Percentiles rank a stretch among this genome's conserved stretches.
Evolutionary conservation across 1,140 invertebrate species (phyloP).

Genomic region (Antheraea mylitta): DNA sequence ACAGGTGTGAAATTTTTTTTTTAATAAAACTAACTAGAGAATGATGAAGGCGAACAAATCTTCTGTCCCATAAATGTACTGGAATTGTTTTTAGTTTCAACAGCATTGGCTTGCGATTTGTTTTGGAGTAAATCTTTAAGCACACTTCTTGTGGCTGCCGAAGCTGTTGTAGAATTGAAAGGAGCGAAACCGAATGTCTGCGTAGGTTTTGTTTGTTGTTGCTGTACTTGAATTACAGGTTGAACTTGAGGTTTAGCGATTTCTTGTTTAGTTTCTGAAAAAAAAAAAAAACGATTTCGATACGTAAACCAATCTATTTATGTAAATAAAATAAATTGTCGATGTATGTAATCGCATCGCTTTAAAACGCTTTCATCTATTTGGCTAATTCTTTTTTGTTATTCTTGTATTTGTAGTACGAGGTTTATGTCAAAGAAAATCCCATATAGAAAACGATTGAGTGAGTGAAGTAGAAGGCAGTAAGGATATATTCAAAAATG

Average conservation of each 20-base stretch:
- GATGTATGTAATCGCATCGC: too few relatives aligned
- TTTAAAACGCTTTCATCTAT: too few relatives aligned
- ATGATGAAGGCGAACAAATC: slow-evolving; percentile 56
- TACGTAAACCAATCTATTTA: too few relatives aligned
- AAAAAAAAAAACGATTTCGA: neutral
- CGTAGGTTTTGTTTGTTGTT: slow-evolving; percentile 16
- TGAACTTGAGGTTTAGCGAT: slow-evolving; percentile 17
- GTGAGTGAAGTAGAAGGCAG: too few relatives aligned
- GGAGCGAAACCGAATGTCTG: slow-evolving; percentile 10
- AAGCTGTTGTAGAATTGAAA: slow-evolving; percentile 21
- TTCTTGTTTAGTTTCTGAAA: slow-evolving; percentile 43
- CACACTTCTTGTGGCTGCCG: slow-evolving; percentile 32
- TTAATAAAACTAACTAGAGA: slow-evolving; percentile 46
- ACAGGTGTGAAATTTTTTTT: too few relatives aligned
- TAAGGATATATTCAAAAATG: too few relatives aligned
- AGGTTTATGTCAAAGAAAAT: too few relatives aligned
- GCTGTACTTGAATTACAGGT: slow-evolving; percentile 14
- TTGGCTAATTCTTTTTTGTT: too few relatives aligned
- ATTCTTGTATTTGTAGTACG: too few relatives aligned
- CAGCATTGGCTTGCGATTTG: slow-evolving; percentile 33
- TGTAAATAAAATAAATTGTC: too few relatives aligned
- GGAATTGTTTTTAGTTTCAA: slow-evolving; percentile 41
- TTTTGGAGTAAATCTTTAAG: slow-evolving; percentile 53
- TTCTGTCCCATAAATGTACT: slow-evolving; percentile 64
- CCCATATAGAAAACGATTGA: too few relatives aligned